Conservation (phyloP, 2,888 invertebrate genomes). For the Tinea pellionella region DNA sequence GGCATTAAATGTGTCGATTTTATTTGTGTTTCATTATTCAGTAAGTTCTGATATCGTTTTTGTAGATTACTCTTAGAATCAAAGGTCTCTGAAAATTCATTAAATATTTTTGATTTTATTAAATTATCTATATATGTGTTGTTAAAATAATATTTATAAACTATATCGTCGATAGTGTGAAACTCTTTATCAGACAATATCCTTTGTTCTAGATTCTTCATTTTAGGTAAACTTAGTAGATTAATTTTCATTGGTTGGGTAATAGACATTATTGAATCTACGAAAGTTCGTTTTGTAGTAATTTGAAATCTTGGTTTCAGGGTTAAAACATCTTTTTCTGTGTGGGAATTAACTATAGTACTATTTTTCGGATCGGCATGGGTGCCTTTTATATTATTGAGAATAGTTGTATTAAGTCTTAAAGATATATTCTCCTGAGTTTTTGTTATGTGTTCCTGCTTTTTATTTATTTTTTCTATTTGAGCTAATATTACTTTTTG, state of each 20-base stretch:
- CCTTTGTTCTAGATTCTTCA: slow-evolving; percentile 31
- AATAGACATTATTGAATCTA: slow-evolving; percentile 22
- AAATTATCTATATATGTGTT: slow-evolving; percentile 53
- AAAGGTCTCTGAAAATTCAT: slow-evolving; percentile 25
- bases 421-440: slow-evolving; percentile 51
- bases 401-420: slow-evolving; percentile 30
- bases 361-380: neutral
- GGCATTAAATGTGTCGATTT: slow-evolving; percentile 16
- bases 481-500: slow-evolving; percentile 51
- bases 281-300: slow-evolving; percentile 17
- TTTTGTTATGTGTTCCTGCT: slow-evolving; percentile 47
- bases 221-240: slow-evolving; percentile 40
- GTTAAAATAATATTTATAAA: slow-evolving; percentile 60
- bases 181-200: slow-evolving; percentile 52
- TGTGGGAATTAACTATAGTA: slow-evolving; percentile 1
- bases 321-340: slow-evolving; percentile 17
- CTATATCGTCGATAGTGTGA: slow-evolving; percentile 47
- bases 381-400: slow-evolving; percentile 45
- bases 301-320: slow-evolving; percentile 14
- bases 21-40: slow-evolving; percentile 31
- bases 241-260: slow-evolving; percentile 50
- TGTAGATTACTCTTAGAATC: slow-evolving; percentile 21
- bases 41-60: slow-evolving; percentile 27
- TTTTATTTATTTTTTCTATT: slow-evolving; percentile 49
- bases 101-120: slow-evolving; percentile 43